These are phyloP conservation scores for Cavia porcellus DNA, from an alignment of 2,113 vertebrate genomes.

Conservation along the genomic window DNA sequence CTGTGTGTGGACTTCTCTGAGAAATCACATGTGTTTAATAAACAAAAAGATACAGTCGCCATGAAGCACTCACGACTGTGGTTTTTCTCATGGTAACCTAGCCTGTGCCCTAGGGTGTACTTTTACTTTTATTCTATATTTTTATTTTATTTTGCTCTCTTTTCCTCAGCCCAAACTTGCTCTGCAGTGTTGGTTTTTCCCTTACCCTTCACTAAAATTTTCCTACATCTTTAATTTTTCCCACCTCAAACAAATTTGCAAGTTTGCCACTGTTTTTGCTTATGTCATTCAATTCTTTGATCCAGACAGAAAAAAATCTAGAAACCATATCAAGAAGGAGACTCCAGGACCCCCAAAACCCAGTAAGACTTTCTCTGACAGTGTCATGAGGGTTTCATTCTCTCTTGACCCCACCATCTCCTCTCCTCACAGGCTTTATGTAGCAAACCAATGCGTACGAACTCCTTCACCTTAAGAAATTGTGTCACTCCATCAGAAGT, in stretches of 20 bases:
- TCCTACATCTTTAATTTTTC: not conserved
- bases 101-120: not conserved
- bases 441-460: not conserved
- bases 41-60: not conserved
- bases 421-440: not conserved
- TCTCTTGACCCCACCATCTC: not conserved
- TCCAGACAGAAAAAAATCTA: not conserved
- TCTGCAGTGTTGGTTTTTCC: not conserved
- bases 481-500: not conserved
- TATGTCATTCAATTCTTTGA: not conserved
- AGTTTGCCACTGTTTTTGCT: not conserved
- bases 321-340: not conserved
- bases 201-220: not conserved
- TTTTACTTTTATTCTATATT: not conserved
- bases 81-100: not conserved
- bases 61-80: not conserved
- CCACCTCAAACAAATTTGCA: not conserved
- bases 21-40: not conserved
- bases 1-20: not conserved
- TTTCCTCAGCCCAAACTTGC: not conserved
- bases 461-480: not conserved
- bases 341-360: not conserved
- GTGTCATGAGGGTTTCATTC: not conserved
- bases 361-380: not conserved
- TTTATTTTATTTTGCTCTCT: not conserved